Evolutionary conservation across 1,140 invertebrate genomes (phyloP), one percentile per base, ranked within the genome.

Genomic region (Samia ricini): DNA sequence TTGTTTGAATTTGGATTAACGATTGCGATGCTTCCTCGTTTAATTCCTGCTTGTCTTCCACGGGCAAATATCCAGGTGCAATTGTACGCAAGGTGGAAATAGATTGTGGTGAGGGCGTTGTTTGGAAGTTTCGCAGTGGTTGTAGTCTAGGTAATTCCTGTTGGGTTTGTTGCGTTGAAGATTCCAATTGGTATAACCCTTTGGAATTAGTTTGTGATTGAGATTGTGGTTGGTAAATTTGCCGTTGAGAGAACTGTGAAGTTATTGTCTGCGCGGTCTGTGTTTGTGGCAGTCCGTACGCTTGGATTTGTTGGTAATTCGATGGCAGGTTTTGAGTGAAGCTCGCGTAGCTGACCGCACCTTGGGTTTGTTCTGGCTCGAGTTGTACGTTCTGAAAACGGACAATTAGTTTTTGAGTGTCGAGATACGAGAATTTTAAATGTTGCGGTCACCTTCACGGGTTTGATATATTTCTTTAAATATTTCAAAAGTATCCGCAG

Each of bases 341-440:
- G 22, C 71, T 83, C 4, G 82, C 75, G 66, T 77, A 84, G 66
- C 81, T 84, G 0, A 77, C 60, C 18, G 83, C 77, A 22, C 76
- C 75, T 66, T 83, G 79, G 8, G 18, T 15, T 49, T 59, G 36
- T 57, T 18, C 19, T 18, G 36, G 36, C 22, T 59, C 21, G 22
- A 50, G 19, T 42, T 29, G 22, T 22, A 26, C 22, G 22, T 57
- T 26, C 56, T 57, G 56, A 36, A 57, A 33, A 20, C 33, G 33
- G 33, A 42, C 33, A 42, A 42, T 42, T 42, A 42, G 33, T 42
- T 42, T 42, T 42, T 42, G 33, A 42, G 33, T 42, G n/a, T 12
- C 1, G 12, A 23, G 12, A 23, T 52, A 22, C 51, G 12, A 23
- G 51, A 52, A 52, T 20, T 12, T 21, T 21, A 52, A 21, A 52